Base-by-base conservation (phyloP, 2,797 vertebrate species). In the Thalassophryne amazonica region DNA sequence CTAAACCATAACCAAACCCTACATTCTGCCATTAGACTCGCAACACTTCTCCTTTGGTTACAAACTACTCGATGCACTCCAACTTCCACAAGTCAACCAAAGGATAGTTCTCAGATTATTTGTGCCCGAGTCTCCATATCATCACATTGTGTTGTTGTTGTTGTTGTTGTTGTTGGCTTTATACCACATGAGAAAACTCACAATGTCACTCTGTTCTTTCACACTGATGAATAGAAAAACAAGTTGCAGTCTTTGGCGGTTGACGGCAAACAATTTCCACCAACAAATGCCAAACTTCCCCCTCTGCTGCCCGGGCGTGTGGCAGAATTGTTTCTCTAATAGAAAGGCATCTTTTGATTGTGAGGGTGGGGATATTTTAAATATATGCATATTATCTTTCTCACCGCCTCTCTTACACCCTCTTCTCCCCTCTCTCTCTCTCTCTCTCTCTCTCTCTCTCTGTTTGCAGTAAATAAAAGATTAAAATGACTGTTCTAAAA, bases 381-480 rank as follows among this genome's bases (percentile, higher is more conserved):
- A 89, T 86, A 78, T 87, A 86, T 88, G 86, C 86, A 86, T 76
- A 83, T 87, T 89, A 89, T 89, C 87, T 89, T 75, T 81, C 78
- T 78, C 76, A 81, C 69, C 83, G 85, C 83, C 81, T 89, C 73
- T 69, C 60, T 77, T 73, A 52, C 50, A 66, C 50, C 74, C 54
- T 86, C 88, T 60, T 63, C 63, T 55, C 48, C 58, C 69, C 42
- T 37, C 54, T 72, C 43, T 21, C 60, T 59, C 58, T 55, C 43
- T 43, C 38, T 40, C 29, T 20, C 47, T 54, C 50, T 30, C 62
- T 41, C 25, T 87, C 80, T 78, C 81, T 73, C 86, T 84, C 88
- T 85, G 87, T 88, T 84, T 80, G 88, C 88, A 92, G 93, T 92
- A 94, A 95, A 95, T 93, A 94, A 94, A 94, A 94, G 94, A 95